Evolutionary conservation across 2,797 vertebrate genomes (phyloP).

Genomic region (Scyliorhinus canicula): DNA sequence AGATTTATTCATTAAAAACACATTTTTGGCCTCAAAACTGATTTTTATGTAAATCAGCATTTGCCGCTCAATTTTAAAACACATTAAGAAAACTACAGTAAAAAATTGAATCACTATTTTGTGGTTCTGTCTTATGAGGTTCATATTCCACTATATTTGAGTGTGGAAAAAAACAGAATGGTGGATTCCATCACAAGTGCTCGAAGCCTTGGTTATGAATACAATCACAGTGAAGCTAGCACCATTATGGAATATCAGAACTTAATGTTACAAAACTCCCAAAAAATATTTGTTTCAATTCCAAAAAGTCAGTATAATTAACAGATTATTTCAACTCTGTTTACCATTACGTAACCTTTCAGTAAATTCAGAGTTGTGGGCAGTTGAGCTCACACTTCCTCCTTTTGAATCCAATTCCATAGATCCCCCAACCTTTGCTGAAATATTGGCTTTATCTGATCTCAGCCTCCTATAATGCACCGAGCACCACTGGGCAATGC

Average conservation of each 20-base stretch:
- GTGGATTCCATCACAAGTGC: neutral
- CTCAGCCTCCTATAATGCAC: neutral
- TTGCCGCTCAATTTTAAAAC: neutral
- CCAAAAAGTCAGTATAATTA: neutral
- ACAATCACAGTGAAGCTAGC: constrained; percentile 8
- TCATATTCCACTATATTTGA: neutral
- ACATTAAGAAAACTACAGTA: neutral
- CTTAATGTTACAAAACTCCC: neutral
- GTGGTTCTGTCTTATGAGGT: neutral
- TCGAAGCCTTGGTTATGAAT: neutral
- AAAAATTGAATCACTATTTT: neutral
- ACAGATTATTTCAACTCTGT: neutral
- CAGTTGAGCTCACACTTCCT: neutral
- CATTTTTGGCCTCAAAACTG: neutral
- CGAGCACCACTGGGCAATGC: neutral
- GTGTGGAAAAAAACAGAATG: neutral
- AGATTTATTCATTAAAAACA: constrained; percentile 27
- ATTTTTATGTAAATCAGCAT: neutral
- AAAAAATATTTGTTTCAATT: neutral
- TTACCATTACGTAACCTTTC: neutral
- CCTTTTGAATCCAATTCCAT: neutral
- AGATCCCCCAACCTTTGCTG: neutral
- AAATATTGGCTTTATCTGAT: neutral
- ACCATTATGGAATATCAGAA: neutral
- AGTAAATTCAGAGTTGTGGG: neutral